Evolutionary conservation across 2,888 invertebrate species (phyloP), one percentile per base, ranked within the genome.

Genomic region (Blastobasis lacticolella): DNA sequence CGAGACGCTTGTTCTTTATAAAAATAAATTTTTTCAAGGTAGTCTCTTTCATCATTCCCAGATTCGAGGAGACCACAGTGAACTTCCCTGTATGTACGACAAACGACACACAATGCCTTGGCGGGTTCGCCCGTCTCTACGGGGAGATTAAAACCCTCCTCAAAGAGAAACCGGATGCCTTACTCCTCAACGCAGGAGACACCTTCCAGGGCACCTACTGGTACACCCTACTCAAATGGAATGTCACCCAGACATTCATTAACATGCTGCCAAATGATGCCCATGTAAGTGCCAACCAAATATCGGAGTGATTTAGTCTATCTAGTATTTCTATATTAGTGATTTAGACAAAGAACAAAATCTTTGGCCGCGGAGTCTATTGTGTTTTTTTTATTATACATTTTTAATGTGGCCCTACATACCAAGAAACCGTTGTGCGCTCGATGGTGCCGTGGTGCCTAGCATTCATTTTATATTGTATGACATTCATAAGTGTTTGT

Each of bases 201-300:
- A 92, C 92, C 62, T 96, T 91, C 69, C 95, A 95, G 73, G 96
- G 96, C 0, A 95, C 95, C 0, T 86, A 94, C 9, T 96, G 94
- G 94, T 95, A 95, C 71, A 92, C 92, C 37, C 62, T 94, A 6
- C 84, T 92, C 50, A 90, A 92, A 58, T 93, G 93, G 92, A 92
- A 92, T 62, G 90, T 93, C 0, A 94, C 94, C 0, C 91, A 93
- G 45, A 78, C 90, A 51, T 94, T 96, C 66, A 90, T 95, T 63
- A 95, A 95, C 67, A 81, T 91, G 71, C 71, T 96, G 46, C 91
- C 92, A 0, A 92, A 94, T 63, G 94, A 95, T 71, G 95, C 90
- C 1, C 92, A 94, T 88, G 94, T 94, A 79, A 85, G 86, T 49
- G 8, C 40, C 9, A 8, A 8, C 9, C 40, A 40, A 40, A 40